Percentiles rank a stretch among this genome's conserved stretches.
These are phyloP conservation scores for Pelvicachromis taeniatus DNA, from an alignment of 2,113 vertebrate species.

Conservation along the genomic window DNA sequence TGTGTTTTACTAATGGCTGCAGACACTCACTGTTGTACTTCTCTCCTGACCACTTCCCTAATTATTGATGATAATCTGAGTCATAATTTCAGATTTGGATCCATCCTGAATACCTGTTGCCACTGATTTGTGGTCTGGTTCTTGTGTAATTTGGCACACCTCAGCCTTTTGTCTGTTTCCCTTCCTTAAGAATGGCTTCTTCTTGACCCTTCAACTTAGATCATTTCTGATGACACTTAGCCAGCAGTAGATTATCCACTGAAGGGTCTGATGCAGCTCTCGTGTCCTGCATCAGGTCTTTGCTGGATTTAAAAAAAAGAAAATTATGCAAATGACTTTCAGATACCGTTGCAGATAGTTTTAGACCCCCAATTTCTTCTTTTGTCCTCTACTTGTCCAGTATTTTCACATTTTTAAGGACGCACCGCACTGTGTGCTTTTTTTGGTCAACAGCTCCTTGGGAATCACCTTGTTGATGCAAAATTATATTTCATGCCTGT, in stretches of 20 bases:
- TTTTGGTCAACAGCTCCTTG: background rate
- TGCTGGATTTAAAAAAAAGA: background rate
- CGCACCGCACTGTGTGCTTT: background rate
- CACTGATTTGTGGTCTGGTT: background rate
- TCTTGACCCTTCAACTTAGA: background rate
- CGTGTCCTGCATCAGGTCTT: background rate
- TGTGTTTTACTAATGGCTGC: background rate
- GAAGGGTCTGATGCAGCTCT: background rate
- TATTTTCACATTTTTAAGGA: background rate
- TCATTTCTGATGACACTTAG: background rate
- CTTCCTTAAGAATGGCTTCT: background rate
- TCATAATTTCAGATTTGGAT: background rate
- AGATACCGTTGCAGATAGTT: background rate
- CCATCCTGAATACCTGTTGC: background rate
- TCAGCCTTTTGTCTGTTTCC: background rate
- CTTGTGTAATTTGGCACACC: background rate
- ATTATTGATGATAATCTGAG: background rate
- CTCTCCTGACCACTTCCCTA: background rate
- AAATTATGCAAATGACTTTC: background rate
- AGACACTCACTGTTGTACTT: background rate
- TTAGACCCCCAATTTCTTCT: background rate
- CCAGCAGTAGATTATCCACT: background rate
- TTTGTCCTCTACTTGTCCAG: accelerated
- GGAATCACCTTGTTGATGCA: background rate
- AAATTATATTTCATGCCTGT: background rate